Percentiles rank a stretch among this genome's conserved stretches.
phyloP scores from a whole-genome alignment of 2,888 invertebrate genomes.

The Lasioglossum zephyrum region DNA sequence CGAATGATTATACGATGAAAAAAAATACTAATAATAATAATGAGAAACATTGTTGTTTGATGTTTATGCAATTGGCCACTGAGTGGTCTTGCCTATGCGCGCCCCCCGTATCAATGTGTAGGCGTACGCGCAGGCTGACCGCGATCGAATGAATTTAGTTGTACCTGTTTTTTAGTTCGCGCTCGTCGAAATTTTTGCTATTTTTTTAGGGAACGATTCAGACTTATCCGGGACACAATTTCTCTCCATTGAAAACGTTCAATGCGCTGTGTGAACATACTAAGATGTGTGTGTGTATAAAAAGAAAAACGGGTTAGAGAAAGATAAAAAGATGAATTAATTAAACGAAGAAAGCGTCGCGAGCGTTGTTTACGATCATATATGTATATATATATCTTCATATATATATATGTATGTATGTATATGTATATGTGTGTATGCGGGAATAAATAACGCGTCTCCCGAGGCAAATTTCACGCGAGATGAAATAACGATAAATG shows the following conservation, averaged over 20 bases:
- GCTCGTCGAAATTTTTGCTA: slow-evolving; percentile 72
- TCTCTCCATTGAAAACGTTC: slow-evolving; percentile 22
- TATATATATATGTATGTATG: neutral
- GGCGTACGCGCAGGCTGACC: slow-evolving; percentile 72
- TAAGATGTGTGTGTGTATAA: neutral
- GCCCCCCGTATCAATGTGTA: slow-evolving; percentile 58
- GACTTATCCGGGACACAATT: slow-evolving; percentile 52
- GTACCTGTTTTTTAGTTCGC: slow-evolving; percentile 79
- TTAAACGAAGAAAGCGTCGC: slow-evolving; percentile 4
- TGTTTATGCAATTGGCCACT: slow-evolving; percentile 83
- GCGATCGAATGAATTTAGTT: slow-evolving; percentile 74
- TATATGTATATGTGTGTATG: neutral
- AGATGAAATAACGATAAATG: neutral
- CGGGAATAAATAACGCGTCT: neutral
- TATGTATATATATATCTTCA: neutral
- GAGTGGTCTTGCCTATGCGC: slow-evolving; percentile 78
- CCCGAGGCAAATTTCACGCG: slow-evolving; percentile 16
- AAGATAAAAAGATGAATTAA: neutral
- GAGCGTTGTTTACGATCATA: neutral
- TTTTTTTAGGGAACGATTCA: slow-evolving; percentile 64
- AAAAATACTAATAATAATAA: slow-evolving; percentile 22
- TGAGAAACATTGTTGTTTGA: slow-evolving; percentile 79
- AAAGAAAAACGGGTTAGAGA: neutral
- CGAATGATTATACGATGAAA: slow-evolving; percentile 73
- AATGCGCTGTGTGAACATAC: slow-evolving; percentile 18